A percentile compares a stretch with the other conserved stretches of the same genome.
Conservation (phyloP, 2,888 invertebrate genomes). For the Dynastes tityus region DNA sequence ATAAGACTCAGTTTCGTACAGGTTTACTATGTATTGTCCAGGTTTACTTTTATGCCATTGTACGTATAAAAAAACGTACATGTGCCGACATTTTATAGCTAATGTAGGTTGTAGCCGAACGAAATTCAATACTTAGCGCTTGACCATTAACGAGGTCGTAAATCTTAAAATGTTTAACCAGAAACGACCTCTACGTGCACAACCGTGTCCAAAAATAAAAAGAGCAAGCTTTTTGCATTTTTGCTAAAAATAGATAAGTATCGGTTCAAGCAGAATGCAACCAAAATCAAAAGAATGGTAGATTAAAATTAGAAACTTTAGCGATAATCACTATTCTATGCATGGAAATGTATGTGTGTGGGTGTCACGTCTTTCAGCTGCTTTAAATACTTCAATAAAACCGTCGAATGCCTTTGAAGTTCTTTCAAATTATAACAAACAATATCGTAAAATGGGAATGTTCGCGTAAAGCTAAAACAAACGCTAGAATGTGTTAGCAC, state of each 20-base stretch:
- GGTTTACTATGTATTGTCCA: too few species aligned
- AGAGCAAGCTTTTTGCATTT: not conserved
- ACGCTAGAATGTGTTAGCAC: not conserved
- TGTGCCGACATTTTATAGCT: not conserved
- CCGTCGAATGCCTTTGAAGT: slow-evolving; percentile 27
- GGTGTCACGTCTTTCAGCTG: not conserved
- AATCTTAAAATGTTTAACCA: slow-evolving; percentile 22
- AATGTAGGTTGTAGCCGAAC: not conserved
- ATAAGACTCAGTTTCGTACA: too few species aligned
- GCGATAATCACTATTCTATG: not conserved
- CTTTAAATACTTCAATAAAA: slow-evolving; percentile 21
- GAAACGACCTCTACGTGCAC: slow-evolving; percentile 10
- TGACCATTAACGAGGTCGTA: slow-evolving; percentile 12
- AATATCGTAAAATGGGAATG: slow-evolving; percentile 7
- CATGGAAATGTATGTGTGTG: not conserved
- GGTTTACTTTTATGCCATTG: too few species aligned
- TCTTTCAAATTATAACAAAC: slow-evolving; percentile 3
- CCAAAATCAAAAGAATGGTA: not conserved
- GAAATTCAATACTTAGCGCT: slow-evolving; percentile 18
- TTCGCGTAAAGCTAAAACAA: not conserved
- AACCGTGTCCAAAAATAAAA: slow-evolving; percentile 6
- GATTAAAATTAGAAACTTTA: slow-evolving; percentile 22
- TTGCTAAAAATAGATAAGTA: not conserved
- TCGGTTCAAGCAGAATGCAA: slow-evolving; percentile 9
- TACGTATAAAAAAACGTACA: not conserved